Evolutionary conservation across 2,113 vertebrate species (phyloP).

Genomic region (Pampusana beccarii): DNA sequence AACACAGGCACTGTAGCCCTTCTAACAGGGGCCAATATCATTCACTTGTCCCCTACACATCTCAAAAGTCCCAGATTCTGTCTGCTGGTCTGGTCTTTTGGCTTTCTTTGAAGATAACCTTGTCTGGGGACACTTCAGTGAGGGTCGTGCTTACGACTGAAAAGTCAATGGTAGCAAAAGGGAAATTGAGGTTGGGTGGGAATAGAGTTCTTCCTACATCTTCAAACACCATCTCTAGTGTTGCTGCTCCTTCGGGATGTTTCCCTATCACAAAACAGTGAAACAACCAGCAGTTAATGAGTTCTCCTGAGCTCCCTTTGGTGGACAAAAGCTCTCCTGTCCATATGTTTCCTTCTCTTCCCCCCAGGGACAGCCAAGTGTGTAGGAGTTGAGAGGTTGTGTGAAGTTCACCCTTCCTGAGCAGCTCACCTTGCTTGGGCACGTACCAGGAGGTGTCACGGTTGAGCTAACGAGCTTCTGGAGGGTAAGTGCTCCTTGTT

Average conservation of each 20-base stretch:
- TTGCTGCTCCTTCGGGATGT: background rate
- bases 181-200: background rate
- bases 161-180: background rate
- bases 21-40: fast-evolving
- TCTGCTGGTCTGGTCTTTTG: background rate
- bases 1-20: background rate
- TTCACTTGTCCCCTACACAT: background rate
- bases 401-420: background rate
- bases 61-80: background rate
- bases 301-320: background rate
- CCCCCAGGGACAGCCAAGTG: background rate
- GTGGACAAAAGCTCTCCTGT: background rate
- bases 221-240: background rate
- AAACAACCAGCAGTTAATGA: background rate
- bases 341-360: background rate
- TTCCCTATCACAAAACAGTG: background rate
- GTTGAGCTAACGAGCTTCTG: background rate
- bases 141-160: fast-evolving
- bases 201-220: background rate
- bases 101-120: background rate
- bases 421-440: background rate
- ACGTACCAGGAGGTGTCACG: background rate
- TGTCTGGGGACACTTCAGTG: background rate
- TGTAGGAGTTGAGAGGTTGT: background rate
- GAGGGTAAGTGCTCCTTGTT: background rate